Conservation (phyloP, 2,888 invertebrate genomes). For the Caenorhabditis sinica region DNA sequence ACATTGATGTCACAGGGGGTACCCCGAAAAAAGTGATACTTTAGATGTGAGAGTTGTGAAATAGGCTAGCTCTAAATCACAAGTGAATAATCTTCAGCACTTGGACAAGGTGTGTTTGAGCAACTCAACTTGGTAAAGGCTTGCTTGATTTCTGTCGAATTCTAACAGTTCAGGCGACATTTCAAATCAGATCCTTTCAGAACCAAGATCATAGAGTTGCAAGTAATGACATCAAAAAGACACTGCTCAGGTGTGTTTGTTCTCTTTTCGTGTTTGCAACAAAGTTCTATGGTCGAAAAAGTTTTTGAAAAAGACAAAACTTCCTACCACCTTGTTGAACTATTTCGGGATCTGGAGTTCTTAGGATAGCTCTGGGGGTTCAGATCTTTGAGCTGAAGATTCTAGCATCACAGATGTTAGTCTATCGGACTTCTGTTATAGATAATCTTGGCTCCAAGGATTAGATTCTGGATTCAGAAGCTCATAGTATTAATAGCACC, state of each 20-base stretch:
- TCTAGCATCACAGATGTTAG: too few relatives aligned
- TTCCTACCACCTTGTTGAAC: background rate
- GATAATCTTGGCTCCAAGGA: too few relatives aligned
- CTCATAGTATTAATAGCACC: too few relatives aligned
- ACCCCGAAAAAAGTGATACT: background rate
- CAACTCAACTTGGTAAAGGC: too few relatives aligned
- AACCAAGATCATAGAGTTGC: background rate
- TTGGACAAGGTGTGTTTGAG: too few relatives aligned
- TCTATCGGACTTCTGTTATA: too few relatives aligned
- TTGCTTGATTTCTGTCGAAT: too few relatives aligned
- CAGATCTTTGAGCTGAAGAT: too few relatives aligned
- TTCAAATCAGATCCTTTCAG: background rate
- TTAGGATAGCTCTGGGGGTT: background rate
- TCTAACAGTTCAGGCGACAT: background rate
- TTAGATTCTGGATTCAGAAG: too few relatives aligned
- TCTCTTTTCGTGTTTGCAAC: slow-evolving; percentile 16
- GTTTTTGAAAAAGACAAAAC: background rate
- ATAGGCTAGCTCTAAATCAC: too few relatives aligned
- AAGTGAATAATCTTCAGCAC: too few relatives aligned
- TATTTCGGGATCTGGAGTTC: background rate
- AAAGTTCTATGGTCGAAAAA: background rate
- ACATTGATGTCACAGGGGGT: background rate
- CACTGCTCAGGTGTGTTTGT: background rate
- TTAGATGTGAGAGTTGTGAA: background rate
- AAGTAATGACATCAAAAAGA: slow-evolving; percentile 9